Base-by-base conservation (phyloP, 2,113 vertebrate species). In the Limanda limanda region DNA sequence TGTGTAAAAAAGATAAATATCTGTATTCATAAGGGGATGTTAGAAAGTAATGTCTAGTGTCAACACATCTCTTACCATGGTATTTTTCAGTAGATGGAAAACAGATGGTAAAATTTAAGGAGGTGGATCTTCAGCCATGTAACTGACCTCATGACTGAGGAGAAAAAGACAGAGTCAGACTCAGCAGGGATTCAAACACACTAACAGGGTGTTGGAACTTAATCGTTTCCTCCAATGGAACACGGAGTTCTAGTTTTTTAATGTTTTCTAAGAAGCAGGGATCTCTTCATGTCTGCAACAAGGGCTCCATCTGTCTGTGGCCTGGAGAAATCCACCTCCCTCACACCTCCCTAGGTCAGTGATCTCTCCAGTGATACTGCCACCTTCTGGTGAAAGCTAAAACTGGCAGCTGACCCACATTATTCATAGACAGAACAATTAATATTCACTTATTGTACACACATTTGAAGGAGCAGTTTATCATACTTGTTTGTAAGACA, bases 221-320 rank as follows among this genome's bases (percentile, higher is more conserved):
- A 17, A 66, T 31, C 20, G n/a, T 54, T 68, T 25, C 74, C 51
- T 80, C 54, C 20, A 58, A 74, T 62, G 67, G 20, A 84, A 75
- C 76, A 84, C 71, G 13, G 77, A 62, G 48, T 23, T 42, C 18
- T 68, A 10, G 23, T 14, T 63, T 3, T 62, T 24, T 25, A 52
- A 47, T 63, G 13, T 51, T 6, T 65, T 68, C 15, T 52, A 31
- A 18, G n/a, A 72, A n/a, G 45, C 35, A 5, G 21, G 35, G 11
- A 25, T 42, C 59, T 59, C 48, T 55, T 51, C 21, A 55, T 74
- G 56, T 76, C 57, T 64, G 69, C 18, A 70, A 27, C 65, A 76
- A 17, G 18, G 70, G 88, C 91, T 84, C 90, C 90, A 90, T 81
- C 93, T 93, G 71, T 66, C 88, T 89, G 81, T 47, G 23, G 58